Base-by-base conservation (phyloP, 1,140 invertebrate genomes). In the Mesaphorura yosii region DNA sequence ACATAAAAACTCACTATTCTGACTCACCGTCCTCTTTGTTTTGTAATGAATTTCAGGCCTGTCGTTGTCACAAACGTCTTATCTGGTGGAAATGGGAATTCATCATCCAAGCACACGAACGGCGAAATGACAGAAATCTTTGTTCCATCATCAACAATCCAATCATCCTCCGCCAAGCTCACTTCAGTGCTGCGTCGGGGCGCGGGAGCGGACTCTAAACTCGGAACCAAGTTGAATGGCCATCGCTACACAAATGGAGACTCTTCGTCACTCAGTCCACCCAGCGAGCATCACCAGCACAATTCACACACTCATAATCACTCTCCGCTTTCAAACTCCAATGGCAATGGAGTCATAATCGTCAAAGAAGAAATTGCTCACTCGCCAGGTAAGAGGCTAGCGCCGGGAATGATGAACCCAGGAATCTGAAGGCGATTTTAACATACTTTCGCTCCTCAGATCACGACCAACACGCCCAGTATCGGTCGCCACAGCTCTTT, bases 231-330 rank as follows among this genome's bases (percentile, higher is more conserved):
- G n/a, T n/a, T n/a, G n/a, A 57, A 60, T 29, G 59, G 59, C 51
- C 45, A 59, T n/a, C 45, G 52, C 15, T 58, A 59, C 48, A 48
- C 59, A 46, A 52, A 59, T 44, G 57, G 53, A 28, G 48, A 58
- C 40, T 55, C 58, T 20, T n/a, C n/a, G n/a, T 10, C 10, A 10
- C 46, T 46, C 10, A 51, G 56, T 39, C 53, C 53, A 37, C 31
- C n/a, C 10, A 10, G 10, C 31, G 31, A 34, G 10, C 41, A 57
- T 37, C 53, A 53, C 46, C 26, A 57, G 22, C 25, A 51, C 26
- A 20, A 7, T 40, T 3, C n/a, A 6, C 27, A 31, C 23, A n/a
- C n/a, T n/a, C n/a, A n/a, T n/a, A n/a, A n/a, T n/a, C n/a, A n/a
- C n/a, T n/a, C n/a, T n/a, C 10, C 12, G 4, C 23, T 28, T 20